phyloP scores from a whole-genome alignment of 2,888 invertebrate genomes.

The Drosophila greeni region DNA sequence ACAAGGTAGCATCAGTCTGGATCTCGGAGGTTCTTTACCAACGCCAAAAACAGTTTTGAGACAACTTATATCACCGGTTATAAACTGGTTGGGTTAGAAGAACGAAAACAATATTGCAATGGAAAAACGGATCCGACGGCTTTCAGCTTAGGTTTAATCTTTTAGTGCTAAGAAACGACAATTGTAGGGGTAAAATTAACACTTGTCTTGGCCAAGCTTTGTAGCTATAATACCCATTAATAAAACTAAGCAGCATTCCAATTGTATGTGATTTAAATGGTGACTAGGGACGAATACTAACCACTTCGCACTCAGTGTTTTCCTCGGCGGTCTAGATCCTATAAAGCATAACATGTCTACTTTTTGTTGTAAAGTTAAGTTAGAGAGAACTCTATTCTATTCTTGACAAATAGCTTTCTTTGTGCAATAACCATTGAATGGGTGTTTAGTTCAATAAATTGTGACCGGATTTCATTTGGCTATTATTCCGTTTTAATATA shows the following conservation, averaged over 20 bases:
- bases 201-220: slow-evolving; percentile 41
- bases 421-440: neutral
- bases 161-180: slow-evolving; percentile 25
- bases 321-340: too few relatives aligned
- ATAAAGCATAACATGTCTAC: neutral
- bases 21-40: slow-evolving; percentile 18
- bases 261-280: neutral
- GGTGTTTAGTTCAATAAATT: neutral
- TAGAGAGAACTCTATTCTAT: neutral
- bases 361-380: neutral
- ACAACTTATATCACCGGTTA: neutral
- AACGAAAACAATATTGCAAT: neutral
- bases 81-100: slow-evolving; percentile 17
- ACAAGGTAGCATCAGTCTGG: slow-evolving; percentile 2
- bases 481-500: too few relatives aligned
- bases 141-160: slow-evolving; percentile 18
- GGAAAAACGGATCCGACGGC: slow-evolving; percentile 5
- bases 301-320: too few relatives aligned
- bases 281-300: neutral
- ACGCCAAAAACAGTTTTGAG: slow-evolving; percentile 5
- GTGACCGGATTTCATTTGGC: too few relatives aligned
- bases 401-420: neutral
- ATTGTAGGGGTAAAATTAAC: slow-evolving; percentile 22
- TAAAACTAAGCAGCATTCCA: slow-evolving; percentile 45
- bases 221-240: slow-evolving; percentile 27